Evolutionary conservation across 1,140 invertebrate genomes (phyloP), one percentile per base, ranked within the genome.

Genomic region (Phymastichus coffea): DNA sequence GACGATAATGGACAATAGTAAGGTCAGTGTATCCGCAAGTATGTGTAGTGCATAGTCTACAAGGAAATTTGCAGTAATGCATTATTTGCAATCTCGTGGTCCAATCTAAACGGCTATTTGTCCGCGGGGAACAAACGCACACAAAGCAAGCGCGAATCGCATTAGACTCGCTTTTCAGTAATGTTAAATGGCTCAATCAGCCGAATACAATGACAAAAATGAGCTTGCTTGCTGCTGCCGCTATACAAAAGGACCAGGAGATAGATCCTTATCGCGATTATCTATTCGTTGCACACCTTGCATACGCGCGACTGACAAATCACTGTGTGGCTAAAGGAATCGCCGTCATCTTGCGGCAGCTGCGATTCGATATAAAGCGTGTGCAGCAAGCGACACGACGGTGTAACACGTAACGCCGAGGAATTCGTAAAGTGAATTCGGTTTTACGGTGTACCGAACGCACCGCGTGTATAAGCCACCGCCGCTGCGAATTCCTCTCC

Each of bases 301-400:
- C 64, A 64, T 64, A 69, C 57, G n/a, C n/a, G n/a, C n/a, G 70
- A 71, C 71, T 75, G 74, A 79, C 71, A 77, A 75, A 78, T 76
- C 73, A 72, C 71, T 67, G 70, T 66, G 69, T 75, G 73, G 76
- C 76, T 75, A 76, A n/a, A n/a, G n/a, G 12, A 30, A 48, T 48
- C 30, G 22, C 20, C 20, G 17, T 44, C 41, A 2, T 25, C 22
- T 44, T 44, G 4, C 22, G 41, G 2, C 14, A 44, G 19, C 20
- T n/a, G n/a, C n/a, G n/a, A n/a, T n/a, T n/a, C n/a, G n/a, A n/a
- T n/a, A n/a, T n/a, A n/a, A n/a, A n/a, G n/a, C n/a, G n/a, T n/a
- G n/a, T n/a, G n/a, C n/a, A n/a, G n/a, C n/a, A n/a, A n/a, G n/a
- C n/a, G n/a, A n/a, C n/a, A n/a, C n/a, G n/a, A n/a, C n/a, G n/a